Evolutionary conservation across 2,113 vertebrate genomes (phyloP).

Genomic region (Lonchura striata): DNA sequence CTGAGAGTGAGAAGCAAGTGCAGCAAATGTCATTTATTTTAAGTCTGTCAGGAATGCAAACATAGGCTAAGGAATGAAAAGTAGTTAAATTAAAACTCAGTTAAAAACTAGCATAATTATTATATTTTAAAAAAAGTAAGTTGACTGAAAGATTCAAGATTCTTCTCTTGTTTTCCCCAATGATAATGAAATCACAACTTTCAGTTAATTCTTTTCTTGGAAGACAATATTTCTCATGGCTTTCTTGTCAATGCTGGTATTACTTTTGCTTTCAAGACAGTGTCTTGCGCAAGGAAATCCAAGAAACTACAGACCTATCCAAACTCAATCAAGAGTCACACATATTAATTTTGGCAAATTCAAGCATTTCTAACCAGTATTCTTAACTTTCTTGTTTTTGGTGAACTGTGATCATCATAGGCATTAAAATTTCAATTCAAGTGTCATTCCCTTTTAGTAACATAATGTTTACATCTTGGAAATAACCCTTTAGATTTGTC

Average conservation of each 20-base stretch:
- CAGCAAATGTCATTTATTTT: neutral
- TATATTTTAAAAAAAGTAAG: neutral
- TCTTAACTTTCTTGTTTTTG: neutral
- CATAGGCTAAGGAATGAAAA: neutral
- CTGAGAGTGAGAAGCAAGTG: neutral
- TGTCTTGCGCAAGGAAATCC: neutral
- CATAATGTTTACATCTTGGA: accelerated
- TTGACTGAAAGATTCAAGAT: neutral
- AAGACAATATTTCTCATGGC: neutral
- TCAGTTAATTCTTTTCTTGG: neutral
- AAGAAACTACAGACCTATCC: neutral
- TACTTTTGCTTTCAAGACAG: neutral
- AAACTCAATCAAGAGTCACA: neutral
- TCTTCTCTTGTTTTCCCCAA: neutral
- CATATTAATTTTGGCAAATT: neutral
- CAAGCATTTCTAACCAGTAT: neutral
- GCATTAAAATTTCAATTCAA: neutral
- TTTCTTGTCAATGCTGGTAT: neutral
- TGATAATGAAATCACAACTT: neutral
- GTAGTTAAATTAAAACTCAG: neutral
- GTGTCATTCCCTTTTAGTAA: neutral
- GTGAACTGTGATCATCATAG: too few relatives aligned
- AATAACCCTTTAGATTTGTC: neutral
- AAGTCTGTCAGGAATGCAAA: neutral
- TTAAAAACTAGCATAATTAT: neutral